These are phyloP conservation scores for Calliphora vomitoria DNA, from an alignment of 2,888 invertebrate genomes.

Conservation along the genomic window DNA sequence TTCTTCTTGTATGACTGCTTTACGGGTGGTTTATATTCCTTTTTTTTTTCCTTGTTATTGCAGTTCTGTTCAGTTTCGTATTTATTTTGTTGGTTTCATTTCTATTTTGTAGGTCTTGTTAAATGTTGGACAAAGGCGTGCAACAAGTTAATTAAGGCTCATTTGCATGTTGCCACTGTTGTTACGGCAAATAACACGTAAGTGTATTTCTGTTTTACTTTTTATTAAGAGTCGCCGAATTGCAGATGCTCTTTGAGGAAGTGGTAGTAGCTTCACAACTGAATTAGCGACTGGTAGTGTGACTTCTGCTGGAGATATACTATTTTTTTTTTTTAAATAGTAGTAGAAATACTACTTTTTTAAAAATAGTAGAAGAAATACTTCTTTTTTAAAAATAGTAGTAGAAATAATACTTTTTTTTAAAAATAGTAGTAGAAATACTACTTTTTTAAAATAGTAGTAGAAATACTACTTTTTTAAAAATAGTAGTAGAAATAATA, in stretches of 20 bases:
- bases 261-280: not conserved
- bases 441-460: too few relatives aligned
- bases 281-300: too few relatives aligned
- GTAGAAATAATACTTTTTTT: too few relatives aligned
- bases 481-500: too few relatives aligned
- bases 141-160: constrained; percentile 84
- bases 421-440: too few relatives aligned
- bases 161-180: constrained; percentile 81
- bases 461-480: too few relatives aligned
- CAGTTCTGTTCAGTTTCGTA: constrained; percentile 2
- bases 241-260: not conserved
- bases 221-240: constrained; percentile 23
- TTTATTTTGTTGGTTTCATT: constrained; percentile 50
- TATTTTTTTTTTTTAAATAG: too few relatives aligned
- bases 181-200: constrained; percentile 53
- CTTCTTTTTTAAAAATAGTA: too few relatives aligned
- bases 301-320: too few relatives aligned
- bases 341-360: too few relatives aligned
- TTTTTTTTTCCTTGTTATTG: constrained; percentile 47
- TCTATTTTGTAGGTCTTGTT: constrained; percentile 71
- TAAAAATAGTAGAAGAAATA: too few relatives aligned
- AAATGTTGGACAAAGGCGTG: constrained; percentile 77
- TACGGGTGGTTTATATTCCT: constrained; percentile 71
- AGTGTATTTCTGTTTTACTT: constrained; percentile 25
- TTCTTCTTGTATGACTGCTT: constrained; percentile 43